Conservation (phyloP, 2,113 vertebrate genomes). For the Carassius auratus region DNA sequence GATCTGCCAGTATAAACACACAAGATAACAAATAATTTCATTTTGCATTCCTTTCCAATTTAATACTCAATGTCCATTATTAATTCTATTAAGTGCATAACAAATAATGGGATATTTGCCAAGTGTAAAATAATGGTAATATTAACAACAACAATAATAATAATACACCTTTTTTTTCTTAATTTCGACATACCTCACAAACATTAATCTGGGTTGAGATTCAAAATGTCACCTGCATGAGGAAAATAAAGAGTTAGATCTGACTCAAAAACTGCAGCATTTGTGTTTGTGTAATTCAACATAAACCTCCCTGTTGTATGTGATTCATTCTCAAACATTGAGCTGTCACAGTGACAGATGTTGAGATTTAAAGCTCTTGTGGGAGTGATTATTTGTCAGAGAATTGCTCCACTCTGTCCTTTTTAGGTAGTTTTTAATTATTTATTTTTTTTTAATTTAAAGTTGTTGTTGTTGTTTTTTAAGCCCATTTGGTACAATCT, state of each 20-base stretch:
- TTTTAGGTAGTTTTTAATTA: constrained; percentile 11
- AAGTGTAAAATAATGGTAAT: too few relatives aligned
- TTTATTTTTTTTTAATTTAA: not conserved
- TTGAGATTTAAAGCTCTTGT: constrained; percentile 20
- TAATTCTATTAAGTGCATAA: not conserved
- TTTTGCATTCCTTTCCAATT: not conserved
- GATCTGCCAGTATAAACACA: too few relatives aligned
- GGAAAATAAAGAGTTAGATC: not conserved
- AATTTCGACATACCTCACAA: not conserved
- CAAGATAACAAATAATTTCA: not conserved
- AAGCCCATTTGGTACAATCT: not conserved
- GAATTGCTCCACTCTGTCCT: not conserved
- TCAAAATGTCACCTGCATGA: not conserved
- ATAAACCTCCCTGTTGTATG: not conserved
- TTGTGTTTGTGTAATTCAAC: not conserved
- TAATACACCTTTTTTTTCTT: not conserved
- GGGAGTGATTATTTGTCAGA: constrained; percentile 11
- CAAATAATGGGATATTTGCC: not conserved
- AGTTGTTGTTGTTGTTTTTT: not conserved
- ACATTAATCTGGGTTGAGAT: not conserved
- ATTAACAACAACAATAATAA: too few relatives aligned
- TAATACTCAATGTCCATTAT: not conserved
- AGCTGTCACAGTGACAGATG: constrained; percentile 11
- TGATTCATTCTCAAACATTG: constrained; percentile 7
- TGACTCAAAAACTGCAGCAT: not conserved